A percentile compares a stretch with the other conserved stretches of the same genome.
phyloP scores from a whole-genome alignment of 2,113 vertebrate species.

The Clarias batrachus region DNA sequence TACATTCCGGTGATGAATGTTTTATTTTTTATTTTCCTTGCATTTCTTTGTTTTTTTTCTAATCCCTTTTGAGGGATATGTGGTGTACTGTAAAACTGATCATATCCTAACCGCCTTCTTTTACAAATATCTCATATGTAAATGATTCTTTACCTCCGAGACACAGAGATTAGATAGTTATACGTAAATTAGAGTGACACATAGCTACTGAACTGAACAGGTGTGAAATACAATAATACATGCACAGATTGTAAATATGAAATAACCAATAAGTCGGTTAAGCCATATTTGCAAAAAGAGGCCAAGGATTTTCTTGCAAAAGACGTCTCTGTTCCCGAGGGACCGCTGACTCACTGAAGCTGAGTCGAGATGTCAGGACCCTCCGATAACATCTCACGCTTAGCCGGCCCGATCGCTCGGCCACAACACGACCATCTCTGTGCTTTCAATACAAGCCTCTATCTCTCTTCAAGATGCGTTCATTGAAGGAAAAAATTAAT shows the following conservation, averaged over 20 bases:
- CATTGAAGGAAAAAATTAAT: not conserved
- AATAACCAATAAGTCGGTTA: conserved; percentile 79
- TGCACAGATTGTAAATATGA: conserved; percentile 75
- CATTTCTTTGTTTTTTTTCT: conserved; percentile 74
- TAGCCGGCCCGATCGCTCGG: conserved; percentile 59
- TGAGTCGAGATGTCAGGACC: conserved; percentile 30
- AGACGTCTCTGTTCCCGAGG: conserved; percentile 69
- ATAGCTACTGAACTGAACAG: conserved; percentile 45
- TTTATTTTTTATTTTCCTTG: conserved; percentile 17
- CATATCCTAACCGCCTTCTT: conserved; percentile 77
- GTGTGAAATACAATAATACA: conserved; percentile 59
- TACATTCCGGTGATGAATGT: conserved; percentile 88
- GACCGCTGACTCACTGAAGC: conserved; percentile 67
- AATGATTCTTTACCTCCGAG: conserved; percentile 80
- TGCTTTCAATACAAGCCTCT: conserved; percentile 85
- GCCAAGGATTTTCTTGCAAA: conserved; percentile 74
- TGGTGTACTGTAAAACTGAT: conserved; percentile 86
- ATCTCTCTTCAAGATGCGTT: conserved; percentile 71
- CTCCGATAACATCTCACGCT: conserved; percentile 31
- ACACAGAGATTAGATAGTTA: conserved; percentile 84
- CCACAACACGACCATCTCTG: conserved; percentile 83
- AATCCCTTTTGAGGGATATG: conserved; percentile 78
- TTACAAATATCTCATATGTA: conserved; percentile 83
- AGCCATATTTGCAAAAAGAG: conserved; percentile 78
- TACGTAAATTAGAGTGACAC: conserved; percentile 57